These are phyloP conservation scores for Philotrypesis tridentata DNA, from an alignment of 1,140 invertebrate genomes.

Conservation along the genomic window DNA sequence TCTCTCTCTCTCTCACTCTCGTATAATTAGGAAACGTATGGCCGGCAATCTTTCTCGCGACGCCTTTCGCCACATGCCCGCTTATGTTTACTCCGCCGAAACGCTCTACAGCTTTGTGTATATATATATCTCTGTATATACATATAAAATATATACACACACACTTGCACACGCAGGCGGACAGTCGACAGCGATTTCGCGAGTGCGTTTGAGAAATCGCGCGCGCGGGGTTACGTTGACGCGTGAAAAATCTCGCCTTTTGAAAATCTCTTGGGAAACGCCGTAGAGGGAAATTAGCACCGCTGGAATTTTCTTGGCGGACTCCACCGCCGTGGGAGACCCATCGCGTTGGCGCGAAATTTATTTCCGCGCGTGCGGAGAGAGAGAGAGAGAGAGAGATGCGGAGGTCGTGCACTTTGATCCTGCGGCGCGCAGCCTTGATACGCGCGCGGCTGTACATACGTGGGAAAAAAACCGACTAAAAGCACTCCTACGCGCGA, in stretches of 20 bases:
- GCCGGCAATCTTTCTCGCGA: slow-evolving; percentile 42
- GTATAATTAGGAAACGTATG: slow-evolving; percentile 70
- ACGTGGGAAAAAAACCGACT: not conserved
- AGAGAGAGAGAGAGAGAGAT: too few relatives aligned
- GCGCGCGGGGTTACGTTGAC: slow-evolving; percentile 22
- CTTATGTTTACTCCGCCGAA: slow-evolving; percentile 22
- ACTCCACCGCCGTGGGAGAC: too few relatives aligned
- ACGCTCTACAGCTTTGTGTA: slow-evolving; percentile 3
- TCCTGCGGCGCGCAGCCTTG: too few relatives aligned
- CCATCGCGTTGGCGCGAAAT: too few relatives aligned
- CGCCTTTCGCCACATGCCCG: slow-evolving; percentile 40
- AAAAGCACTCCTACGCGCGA: too few relatives aligned
- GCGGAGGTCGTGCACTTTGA: too few relatives aligned
- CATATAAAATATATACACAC: too few relatives aligned
- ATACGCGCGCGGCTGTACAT: too few relatives aligned
- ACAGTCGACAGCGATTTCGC: not conserved
- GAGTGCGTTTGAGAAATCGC: slow-evolving; percentile 35
- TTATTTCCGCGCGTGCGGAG: too few relatives aligned
- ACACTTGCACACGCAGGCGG: too few relatives aligned
- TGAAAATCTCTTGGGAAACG: slow-evolving; percentile 29
- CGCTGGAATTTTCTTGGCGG: too few relatives aligned
- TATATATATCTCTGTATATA: not conserved
- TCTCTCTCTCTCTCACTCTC: slow-evolving; percentile 26
- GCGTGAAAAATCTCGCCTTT: slow-evolving; percentile 9
- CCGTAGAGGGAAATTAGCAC: not conserved